These are phyloP conservation scores for Agrilus mali DNA, from an alignment of 2,888 invertebrate species.

Conservation along the genomic window DNA sequence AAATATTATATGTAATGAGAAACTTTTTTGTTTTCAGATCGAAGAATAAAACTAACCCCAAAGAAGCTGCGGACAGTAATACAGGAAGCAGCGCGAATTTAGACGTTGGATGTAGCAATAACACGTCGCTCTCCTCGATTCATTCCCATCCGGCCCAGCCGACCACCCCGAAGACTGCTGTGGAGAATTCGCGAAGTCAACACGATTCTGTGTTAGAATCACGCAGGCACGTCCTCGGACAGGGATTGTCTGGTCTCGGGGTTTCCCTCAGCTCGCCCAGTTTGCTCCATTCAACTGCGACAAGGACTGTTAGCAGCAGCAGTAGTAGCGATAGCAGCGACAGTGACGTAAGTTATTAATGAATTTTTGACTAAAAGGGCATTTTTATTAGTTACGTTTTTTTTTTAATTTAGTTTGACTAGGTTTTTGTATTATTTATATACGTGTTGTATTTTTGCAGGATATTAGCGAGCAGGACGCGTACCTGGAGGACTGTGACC, in stretches of 20 bases:
- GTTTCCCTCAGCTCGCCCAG: constrained; percentile 33
- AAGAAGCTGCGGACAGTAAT: background rate
- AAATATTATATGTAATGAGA: background rate
- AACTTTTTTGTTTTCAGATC: constrained; percentile 1
- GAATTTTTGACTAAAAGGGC: background rate
- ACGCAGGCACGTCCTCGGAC: constrained; percentile 14
- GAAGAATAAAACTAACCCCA: background rate
- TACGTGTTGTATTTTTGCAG: constrained; percentile 19
- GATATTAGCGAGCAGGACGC: constrained; percentile 52
- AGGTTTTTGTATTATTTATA: background rate
- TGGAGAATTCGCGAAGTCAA: constrained; percentile 8
- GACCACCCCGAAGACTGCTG: constrained; percentile 13
- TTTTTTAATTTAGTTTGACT: background rate
- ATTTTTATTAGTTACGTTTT: background rate
- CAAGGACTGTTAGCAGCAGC: constrained; percentile 31
- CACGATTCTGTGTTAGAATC: constrained; percentile 12
- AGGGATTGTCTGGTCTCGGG: constrained; percentile 25
- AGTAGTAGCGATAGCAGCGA: constrained; percentile 29
- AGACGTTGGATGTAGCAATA: constrained; percentile 13
- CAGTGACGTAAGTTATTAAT: constrained; percentile 19
- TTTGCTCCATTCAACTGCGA: constrained; percentile 28
- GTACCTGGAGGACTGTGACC: constrained; percentile 44
- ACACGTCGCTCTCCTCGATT: constrained; percentile 20
- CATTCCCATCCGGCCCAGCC: constrained; percentile 16
- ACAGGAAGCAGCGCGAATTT: background rate